phyloP scores from a whole-genome alignment of 2,113 vertebrate species.

The Ophthalmolycus amberensis region DNA sequence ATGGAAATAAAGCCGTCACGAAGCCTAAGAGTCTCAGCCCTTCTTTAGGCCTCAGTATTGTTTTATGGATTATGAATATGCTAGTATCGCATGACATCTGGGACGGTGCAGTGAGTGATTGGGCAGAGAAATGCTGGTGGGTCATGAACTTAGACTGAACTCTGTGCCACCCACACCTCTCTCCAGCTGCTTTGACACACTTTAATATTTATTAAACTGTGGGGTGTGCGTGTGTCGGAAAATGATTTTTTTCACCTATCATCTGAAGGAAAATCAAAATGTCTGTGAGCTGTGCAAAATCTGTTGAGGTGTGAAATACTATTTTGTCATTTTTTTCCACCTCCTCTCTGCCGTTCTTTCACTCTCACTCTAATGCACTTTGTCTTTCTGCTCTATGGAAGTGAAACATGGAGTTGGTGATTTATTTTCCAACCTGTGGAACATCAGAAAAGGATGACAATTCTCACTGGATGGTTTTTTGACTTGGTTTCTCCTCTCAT shows the following conservation, averaged over 20 bases:
- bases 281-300: conserved; percentile 53
- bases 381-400: conserved; percentile 59
- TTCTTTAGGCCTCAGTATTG: not conserved
- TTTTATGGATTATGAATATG: conserved; percentile 11
- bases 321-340: conserved; percentile 58
- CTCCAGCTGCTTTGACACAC: conserved; percentile 30
- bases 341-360: conserved; percentile 21
- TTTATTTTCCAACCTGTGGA: conserved; percentile 56
- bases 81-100: not conserved
- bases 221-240: conserved; percentile 35
- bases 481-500: not conserved
- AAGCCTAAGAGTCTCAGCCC: conserved; percentile 4
- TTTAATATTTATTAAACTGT: conserved; percentile 32
- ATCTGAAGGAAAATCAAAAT: conserved; percentile 61
- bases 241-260: conserved; percentile 33
- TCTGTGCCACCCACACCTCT: conserved; percentile 17
- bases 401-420: conserved; percentile 60
- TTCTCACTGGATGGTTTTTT: conserved; percentile 41
- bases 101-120: not conserved
- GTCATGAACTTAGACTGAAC: conserved; percentile 58
- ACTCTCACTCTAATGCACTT: conserved; percentile 33
- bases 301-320: conserved; percentile 65
- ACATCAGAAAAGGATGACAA: conserved; percentile 35
- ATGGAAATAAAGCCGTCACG: conserved; percentile 28
- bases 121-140: not conserved